These are phyloP conservation scores for Beris morrisii DNA, from an alignment of 2,888 invertebrate genomes.

Conservation along the genomic window DNA sequence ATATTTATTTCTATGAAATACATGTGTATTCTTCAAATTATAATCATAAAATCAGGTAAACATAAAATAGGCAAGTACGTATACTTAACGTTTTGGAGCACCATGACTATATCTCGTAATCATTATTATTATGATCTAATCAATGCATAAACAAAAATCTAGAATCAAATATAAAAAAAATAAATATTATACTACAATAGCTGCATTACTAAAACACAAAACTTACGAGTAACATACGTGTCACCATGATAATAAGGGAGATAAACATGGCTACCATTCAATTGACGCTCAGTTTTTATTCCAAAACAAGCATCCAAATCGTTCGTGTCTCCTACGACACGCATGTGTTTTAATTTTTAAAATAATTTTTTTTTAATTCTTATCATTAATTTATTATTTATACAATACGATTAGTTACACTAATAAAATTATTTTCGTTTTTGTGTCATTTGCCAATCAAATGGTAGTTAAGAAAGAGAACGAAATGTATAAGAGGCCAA, in stretches of 20 bases:
- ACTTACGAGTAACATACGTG: conserved; percentile 79
- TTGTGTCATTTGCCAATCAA: conserved; percentile 37
- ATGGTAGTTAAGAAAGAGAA: conserved; percentile 34
- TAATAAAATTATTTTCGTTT: conserved; percentile 4
- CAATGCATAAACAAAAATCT: not conserved
- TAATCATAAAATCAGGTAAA: too few species aligned
- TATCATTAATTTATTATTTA: not conserved
- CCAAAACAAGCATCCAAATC: conserved; percentile 55
- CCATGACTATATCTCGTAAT: too few species aligned
- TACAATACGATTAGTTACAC: conserved; percentile 10
- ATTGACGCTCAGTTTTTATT: conserved; percentile 69
- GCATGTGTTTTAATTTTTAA: conserved; percentile 16
- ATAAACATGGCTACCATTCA: conserved; percentile 77
- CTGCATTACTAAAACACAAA: conserved; percentile 37
- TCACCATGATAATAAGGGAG: conserved; percentile 83
- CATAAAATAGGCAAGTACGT: too few species aligned
- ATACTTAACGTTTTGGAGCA: too few species aligned
- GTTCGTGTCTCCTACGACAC: conserved; percentile 51
- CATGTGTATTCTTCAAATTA: too few species aligned
- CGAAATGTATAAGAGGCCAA: conserved; percentile 5
- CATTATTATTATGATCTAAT: too few species aligned
- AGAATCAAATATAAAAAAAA: not conserved
- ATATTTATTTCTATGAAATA: too few species aligned
- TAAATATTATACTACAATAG: conserved; percentile 15
- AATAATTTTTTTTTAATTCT: not conserved